phyloP scores from a whole-genome alignment of 2,888 invertebrate genomes.

The Neoitamus cyanurus region DNA sequence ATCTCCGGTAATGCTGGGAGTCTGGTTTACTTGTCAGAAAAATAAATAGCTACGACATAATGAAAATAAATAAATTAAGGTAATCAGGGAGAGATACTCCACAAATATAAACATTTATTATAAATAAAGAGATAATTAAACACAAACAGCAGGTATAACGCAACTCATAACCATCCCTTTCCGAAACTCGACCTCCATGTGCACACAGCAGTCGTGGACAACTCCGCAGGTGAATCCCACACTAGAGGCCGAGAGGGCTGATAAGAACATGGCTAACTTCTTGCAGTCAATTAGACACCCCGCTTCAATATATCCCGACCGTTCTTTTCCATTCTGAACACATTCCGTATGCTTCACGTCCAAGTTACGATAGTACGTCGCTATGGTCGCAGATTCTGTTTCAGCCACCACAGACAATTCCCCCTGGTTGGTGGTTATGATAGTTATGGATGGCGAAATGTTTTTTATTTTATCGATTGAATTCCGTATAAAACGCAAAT shows the following conservation, averaged over 20 bases:
- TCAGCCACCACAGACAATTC: conserved; percentile 79
- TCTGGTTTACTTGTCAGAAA: background rate
- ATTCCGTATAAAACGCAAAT: conserved; percentile 79
- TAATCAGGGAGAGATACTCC: too few relatives aligned
- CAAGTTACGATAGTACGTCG: conserved; percentile 83
- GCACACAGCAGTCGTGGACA: conserved; percentile 77
- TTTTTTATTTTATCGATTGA: conserved; percentile 87
- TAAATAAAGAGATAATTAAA: conserved; percentile 54
- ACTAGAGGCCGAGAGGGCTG: conserved; percentile 81
- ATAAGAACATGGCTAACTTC: conserved; percentile 81
- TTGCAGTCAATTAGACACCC: conserved; percentile 80
- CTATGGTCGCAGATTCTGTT: conserved; percentile 82
- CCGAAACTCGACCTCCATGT: conserved; percentile 78
- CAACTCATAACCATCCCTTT: conserved; percentile 83
- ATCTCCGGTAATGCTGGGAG: background rate
- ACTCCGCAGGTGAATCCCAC: conserved; percentile 81
- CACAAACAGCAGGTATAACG: conserved; percentile 78
- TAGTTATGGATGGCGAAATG: conserved; percentile 76
- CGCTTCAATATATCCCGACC: conserved; percentile 61
- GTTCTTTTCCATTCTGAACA: conserved; percentile 57
- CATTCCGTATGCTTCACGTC: conserved; percentile 68
- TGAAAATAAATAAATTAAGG: too few relatives aligned
- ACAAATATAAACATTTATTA: conserved; percentile 17
- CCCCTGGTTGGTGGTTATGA: conserved; percentile 80
- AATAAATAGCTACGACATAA: too few relatives aligned